These are phyloP conservation scores for Megastigmus dorsalis DNA, from an alignment of 2,888 invertebrate species.

Conservation along the genomic window DNA sequence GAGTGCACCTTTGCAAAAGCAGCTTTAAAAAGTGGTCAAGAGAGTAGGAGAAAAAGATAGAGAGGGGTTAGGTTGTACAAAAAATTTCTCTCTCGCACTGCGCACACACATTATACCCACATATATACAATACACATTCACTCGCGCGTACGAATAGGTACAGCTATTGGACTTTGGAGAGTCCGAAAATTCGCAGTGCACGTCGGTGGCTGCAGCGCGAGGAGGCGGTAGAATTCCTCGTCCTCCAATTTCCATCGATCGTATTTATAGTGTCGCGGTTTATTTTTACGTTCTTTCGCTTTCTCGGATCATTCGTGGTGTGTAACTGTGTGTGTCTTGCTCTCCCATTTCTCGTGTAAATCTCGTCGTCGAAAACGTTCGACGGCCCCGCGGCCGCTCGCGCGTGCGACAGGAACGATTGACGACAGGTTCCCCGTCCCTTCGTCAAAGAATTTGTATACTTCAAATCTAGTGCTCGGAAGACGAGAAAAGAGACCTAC, in stretches of 20 bases:
- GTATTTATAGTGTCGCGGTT: conserved; percentile 70
- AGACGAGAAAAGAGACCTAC: neutral
- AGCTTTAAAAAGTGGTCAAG: neutral
- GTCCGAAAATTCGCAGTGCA: conserved; percentile 40
- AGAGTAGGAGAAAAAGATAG: neutral
- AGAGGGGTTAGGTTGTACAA: neutral
- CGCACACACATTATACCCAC: neutral
- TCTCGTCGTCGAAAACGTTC: neutral
- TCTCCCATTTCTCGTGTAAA: neutral
- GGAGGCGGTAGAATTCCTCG: conserved; percentile 33
- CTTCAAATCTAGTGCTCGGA: neutral
- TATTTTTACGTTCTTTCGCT: conserved; percentile 58
- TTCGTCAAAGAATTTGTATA: neutral
- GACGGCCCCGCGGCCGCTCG: neutral
- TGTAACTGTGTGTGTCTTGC: conserved; percentile 44
- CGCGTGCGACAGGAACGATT: neutral
- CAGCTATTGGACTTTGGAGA: no score
- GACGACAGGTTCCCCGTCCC: neutral
- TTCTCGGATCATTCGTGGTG: neutral
- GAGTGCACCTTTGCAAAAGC: neutral
- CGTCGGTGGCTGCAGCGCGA: conserved; percentile 6
- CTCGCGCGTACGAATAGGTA: neutral
- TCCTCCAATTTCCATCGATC: conserved; percentile 68
- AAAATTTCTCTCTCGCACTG: conserved; percentile 11
- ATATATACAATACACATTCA: neutral